Conservation (phyloP, 2,113 vertebrate species). For the Australoheros scitulus region DNA sequence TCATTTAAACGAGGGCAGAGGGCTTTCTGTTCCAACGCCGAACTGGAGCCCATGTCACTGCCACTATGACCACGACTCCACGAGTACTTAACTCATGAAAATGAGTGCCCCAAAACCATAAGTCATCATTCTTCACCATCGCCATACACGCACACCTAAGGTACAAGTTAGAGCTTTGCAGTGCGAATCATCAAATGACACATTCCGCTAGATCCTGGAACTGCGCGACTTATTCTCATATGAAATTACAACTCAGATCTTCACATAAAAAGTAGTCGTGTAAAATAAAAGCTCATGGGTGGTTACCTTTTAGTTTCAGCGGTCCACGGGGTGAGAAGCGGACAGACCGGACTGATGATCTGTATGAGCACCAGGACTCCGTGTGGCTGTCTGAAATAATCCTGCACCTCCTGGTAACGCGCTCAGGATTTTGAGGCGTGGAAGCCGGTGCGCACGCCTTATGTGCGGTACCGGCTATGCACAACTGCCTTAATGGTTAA, state of each 20-base stretch:
- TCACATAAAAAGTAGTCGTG: neutral
- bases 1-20: conserved; percentile 51
- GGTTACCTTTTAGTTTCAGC: conserved; percentile 46
- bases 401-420: conserved; percentile 39
- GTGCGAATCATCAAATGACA: neutral
- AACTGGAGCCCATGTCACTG: conserved; percentile 35
- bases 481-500: conserved; percentile 48
- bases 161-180: neutral
- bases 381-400: conserved; percentile 14
- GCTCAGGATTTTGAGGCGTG: conserved; percentile 50
- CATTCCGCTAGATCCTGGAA: neutral
- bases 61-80: conserved; percentile 24
- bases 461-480: conserved; percentile 65
- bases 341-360: neutral
- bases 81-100: conserved; percentile 2
- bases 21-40: conserved; percentile 34
- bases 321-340: neutral
- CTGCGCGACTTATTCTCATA: neutral
- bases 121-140: neutral
- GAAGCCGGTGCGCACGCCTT: conserved; percentile 70
- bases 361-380: neutral
- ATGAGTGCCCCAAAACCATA: neutral
- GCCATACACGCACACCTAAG: neutral
- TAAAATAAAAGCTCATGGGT: neutral
- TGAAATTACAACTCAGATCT: neutral